Base-by-base conservation (phyloP, 92 coral and sea anemone species). In the Pocillopora meandrina region DNA sequence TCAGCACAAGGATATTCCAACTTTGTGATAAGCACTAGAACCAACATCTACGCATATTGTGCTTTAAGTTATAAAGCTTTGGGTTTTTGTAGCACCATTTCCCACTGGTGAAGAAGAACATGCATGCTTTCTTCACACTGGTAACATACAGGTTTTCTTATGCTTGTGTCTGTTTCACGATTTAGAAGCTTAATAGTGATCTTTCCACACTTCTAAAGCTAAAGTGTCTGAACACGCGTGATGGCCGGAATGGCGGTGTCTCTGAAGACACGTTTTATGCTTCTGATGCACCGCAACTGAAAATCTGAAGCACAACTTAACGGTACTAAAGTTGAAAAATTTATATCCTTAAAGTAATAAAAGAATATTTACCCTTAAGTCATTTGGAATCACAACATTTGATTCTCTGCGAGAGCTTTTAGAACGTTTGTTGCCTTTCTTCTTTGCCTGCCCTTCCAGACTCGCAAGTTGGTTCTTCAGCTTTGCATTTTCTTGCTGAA, bases 291-390 rank as follows among this genome's bases (percentile, higher is more conserved):
- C 26, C 26, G 0, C 26, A 23, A 23, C 26, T 23, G 26, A 23
- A 21, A 20, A 9, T 20, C 13, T 56, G 65, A 62, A 62, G 19
- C 21, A 62, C 17, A 62, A 17, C 19, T 17, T 16, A 6, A 19
- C 0, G n/a, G n/a, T 19, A 1, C n/a, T 12, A 21, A 62, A 12
- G 60, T 57, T 57, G 13, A 7, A 21, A 62, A 11, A 62, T 19
- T 21, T 1, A 12, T 62, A 62, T 62, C 66, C 14, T 57, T 57
- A 58, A 61, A 75, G 61, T 11, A 23, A 17, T 56, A 31, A 75
- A 75, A 75, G 10, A 21, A 57, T 20, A 57, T 52, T 75, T 21
- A 75, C 79, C 63, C 36, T 75, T 75, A 75, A 75, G 59, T 75
- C 79, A n/a, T 75, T 75, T 57, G 79, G 79, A 58, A 75, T 23